Base-by-base conservation (phyloP, 2,113 vertebrate genomes). In the Myotis davidii region DNA sequence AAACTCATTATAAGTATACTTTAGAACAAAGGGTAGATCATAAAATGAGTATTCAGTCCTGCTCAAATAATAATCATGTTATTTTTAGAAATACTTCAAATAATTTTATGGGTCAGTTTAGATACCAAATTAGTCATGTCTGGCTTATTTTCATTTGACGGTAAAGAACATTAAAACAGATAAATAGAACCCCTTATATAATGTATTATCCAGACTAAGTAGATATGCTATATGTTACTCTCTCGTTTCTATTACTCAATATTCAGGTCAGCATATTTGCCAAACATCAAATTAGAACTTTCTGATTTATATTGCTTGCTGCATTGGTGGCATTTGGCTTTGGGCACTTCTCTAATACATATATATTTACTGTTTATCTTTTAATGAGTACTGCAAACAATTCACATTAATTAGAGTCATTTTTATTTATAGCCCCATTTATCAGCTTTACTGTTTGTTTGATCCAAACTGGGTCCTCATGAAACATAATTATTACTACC, bases 341-440 rank as follows among this genome's bases (percentile, higher is more conserved):
- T 89, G 69, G 85, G 85, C 79, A 70, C 18, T 50, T 85, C 52
- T 95, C 0, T 94, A 85, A 94, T 73, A 39, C 10, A 45, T 45
- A 45, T 11, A 45, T 45, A 45, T 81, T 78, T 84, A 73, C 77
- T 90, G 72, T 92, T 96, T 97, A 39, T 79, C 50, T 90, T 91
- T 91, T 94, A 94, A 92, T 88, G 12, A 18, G 9, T 18, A 54
- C 21, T 37, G 76, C 13, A 48, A 93, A 85, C 45, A 91, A 88
- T 91, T 85, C 81, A 73, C 25, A 74, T 95, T 96, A 87, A 89
- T 97, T 95, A 88, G 67, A 90, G 92, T 48, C 56, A 54, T 90
- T 97, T 94, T 92, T 92, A 87, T 94, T 95, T 94, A 94, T 74
- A 85, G 14, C 8, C 73, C 34, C 69, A 69, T 94, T 95, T 92